Conservation (phyloP, 2,888 invertebrate species). For the Rhagophthalmus giganteus region DNA sequence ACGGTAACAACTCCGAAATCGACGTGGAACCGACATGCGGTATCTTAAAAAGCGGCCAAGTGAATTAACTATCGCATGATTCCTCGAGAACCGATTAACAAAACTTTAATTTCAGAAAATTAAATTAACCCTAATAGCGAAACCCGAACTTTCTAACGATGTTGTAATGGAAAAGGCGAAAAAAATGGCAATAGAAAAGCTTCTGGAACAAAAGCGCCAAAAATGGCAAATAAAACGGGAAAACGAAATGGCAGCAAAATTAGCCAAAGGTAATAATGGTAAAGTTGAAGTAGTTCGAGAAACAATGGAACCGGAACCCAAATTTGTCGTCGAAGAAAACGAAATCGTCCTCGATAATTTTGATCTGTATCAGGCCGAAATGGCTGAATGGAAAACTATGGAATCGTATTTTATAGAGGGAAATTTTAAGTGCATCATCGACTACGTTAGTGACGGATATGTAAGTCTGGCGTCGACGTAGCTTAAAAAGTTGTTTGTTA, state of each 20-base stretch:
- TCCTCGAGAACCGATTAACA: background rate
- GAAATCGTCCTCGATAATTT: slow-evolving; percentile 34
- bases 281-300: too few species aligned
- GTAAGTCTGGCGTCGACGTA: slow-evolving; percentile 16
- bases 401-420: slow-evolving; percentile 36
- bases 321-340: slow-evolving; percentile 27
- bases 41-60: slow-evolving; percentile 31
- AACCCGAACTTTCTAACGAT: slow-evolving; percentile 34
- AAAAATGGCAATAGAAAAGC: slow-evolving; percentile 28
- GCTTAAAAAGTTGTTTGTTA: background rate
- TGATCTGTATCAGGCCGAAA: slow-evolving; percentile 43
- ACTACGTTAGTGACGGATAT: slow-evolving; percentile 21
- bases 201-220: slow-evolving; percentile 27
- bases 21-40: slow-evolving; percentile 39
- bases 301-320: slow-evolving; percentile 6
- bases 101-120: slow-evolving; percentile 22
- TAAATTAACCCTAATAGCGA: slow-evolving; percentile 34
- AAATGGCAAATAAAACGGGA: slow-evolving; percentile 14
- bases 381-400: slow-evolving; percentile 38
- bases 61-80: slow-evolving; percentile 7
- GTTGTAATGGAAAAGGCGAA: slow-evolving; percentile 34
- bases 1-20: slow-evolving; percentile 34
- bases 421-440: slow-evolving; percentile 35
- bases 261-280: too few species aligned
- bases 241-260: slow-evolving; percentile 14